Conservation (phyloP, 2,113 vertebrate species). For the Hippocampus barbouri region DNA sequence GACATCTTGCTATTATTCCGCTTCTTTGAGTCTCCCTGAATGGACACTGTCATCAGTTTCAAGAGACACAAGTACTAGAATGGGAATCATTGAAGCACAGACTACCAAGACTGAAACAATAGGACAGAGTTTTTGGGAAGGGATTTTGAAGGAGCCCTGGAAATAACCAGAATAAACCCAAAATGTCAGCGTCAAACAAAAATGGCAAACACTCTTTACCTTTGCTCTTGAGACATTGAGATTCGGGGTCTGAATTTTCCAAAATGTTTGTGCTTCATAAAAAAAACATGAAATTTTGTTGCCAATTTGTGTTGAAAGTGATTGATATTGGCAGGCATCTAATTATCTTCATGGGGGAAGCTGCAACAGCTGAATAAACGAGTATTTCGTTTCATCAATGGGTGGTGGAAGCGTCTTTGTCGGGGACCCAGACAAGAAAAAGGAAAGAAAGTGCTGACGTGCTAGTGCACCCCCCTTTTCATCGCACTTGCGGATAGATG, state of each 20-base stretch:
- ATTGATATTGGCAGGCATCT: too few relatives aligned
- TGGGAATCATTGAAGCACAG: not conserved
- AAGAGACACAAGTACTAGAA: not conserved
- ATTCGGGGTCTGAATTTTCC: too few relatives aligned
- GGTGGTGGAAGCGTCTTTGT: not conserved
- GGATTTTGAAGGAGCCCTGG: too few relatives aligned
- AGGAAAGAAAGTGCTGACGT: constrained; percentile 13
- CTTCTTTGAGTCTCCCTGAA: not conserved
- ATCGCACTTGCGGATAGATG: constrained; percentile 43
- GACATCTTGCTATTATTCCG: constrained; percentile 1
- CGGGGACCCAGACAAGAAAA: constrained; percentile 11
- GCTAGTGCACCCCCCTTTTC: constrained; percentile 20
- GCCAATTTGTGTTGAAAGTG: too few relatives aligned
- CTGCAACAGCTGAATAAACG: not conserved
- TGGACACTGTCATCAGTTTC: not conserved
- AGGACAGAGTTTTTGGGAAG: not conserved
- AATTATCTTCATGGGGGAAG: too few relatives aligned
- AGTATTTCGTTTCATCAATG: not conserved
- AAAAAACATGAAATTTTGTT: too few relatives aligned
- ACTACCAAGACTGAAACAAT: too few relatives aligned
- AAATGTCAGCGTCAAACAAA: not conserved
- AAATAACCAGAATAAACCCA: too few relatives aligned
- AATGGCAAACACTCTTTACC: too few relatives aligned
- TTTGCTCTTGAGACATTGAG: too few relatives aligned
- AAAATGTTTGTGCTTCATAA: too few relatives aligned